A percentile compares a stretch with the other conserved stretches of the same genome.
Conservation (phyloP, 2,888 invertebrate genomes). For the Allacma fusca region DNA sequence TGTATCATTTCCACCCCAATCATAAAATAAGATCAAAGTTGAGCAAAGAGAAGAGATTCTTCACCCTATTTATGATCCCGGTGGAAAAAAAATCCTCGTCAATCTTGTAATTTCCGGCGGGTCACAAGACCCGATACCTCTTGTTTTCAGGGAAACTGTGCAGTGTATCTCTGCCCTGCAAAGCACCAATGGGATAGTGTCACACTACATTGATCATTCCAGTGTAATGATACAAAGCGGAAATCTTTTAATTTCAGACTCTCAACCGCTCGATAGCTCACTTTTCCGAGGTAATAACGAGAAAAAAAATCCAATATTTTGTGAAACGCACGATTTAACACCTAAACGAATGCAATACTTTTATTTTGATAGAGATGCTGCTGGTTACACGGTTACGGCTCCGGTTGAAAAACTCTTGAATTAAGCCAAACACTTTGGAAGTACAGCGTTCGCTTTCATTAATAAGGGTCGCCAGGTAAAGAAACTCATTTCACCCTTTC, state of each 20-base stretch:
- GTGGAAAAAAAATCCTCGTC: slow-evolving; percentile 11
- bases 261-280: too few species aligned
- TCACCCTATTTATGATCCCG: neutral
- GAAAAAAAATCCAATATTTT: too few species aligned
- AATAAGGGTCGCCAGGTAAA: too few species aligned
- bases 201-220: too few species aligned
- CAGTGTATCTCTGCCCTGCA: slow-evolving; percentile 2
- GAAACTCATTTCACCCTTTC: too few species aligned
- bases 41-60: neutral
- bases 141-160: slow-evolving; percentile 1
- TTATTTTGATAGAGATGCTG: too few species aligned
- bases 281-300: too few species aligned
- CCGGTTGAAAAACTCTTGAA: neutral
- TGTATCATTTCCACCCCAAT: neutral
- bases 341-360: too few species aligned
- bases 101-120: slow-evolving; percentile 39
- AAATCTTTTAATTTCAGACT: too few species aligned
- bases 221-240: too few species aligned
- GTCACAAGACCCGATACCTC: slow-evolving; percentile 19
- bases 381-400: neutral
- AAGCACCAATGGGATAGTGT: slow-evolving; percentile 18
- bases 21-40: neutral
- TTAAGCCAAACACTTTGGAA: neutral
- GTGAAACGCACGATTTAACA: too few species aligned
- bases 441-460: too few species aligned